Evolutionary conservation across 1,140 invertebrate genomes (phyloP).

Genomic region (Atta cephalotes): DNA sequence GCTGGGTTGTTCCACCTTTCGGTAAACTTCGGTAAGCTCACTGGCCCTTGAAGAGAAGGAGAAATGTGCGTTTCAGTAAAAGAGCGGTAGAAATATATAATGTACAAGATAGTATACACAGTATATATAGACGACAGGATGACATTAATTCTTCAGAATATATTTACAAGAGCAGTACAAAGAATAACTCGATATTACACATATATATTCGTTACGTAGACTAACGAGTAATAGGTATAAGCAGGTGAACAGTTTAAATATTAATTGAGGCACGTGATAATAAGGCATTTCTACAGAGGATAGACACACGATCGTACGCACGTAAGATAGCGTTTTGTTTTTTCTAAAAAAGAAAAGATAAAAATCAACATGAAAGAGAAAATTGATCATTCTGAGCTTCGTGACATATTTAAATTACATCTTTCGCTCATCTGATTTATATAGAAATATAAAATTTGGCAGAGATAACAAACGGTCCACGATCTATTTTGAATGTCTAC

Average conservation of each 20-base stretch:
- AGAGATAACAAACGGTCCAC: not conserved
- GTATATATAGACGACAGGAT: constrained; percentile 65
- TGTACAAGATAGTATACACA: constrained; percentile 40
- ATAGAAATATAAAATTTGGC: not conserved
- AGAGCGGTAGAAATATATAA: constrained; percentile 19
- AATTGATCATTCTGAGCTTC: not conserved
- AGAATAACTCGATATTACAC: constrained; percentile 83
- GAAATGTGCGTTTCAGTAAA: not conserved
- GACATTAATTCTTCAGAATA: constrained; percentile 81
- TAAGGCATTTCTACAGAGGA: constrained; percentile 83
- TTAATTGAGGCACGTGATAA: constrained; percentile 83
- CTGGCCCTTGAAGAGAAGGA: not conserved
- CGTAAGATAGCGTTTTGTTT: constrained; percentile 67
- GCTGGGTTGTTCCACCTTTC: too few relatives aligned
- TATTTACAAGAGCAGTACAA: constrained; percentile 83
- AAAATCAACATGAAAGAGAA: not conserved
- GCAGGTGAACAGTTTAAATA: constrained; percentile 81
- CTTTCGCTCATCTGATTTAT: not conserved
- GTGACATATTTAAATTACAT: not conserved
- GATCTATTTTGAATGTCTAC: not conserved
- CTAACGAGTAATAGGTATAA: constrained; percentile 79
- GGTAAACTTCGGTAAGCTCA: too few relatives aligned
- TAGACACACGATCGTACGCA: constrained; percentile 72
- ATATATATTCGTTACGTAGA: constrained; percentile 78
- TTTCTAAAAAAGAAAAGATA: not conserved